These are phyloP conservation scores for Arge pagana DNA, from an alignment of 2,888 invertebrate genomes.

Conservation along the genomic window DNA sequence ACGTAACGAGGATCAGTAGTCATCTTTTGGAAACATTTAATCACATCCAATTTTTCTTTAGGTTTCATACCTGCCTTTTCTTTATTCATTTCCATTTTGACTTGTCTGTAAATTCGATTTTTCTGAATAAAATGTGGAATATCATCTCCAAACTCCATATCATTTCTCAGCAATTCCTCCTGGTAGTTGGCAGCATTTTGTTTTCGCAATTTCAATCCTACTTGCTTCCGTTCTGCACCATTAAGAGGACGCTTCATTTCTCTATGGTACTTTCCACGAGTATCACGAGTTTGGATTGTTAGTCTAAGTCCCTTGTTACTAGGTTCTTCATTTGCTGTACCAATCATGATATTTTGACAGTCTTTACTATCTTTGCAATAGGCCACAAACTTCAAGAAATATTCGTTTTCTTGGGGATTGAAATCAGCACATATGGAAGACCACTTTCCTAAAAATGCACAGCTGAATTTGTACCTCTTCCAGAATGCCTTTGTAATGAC, in stretches of 20 bases:
- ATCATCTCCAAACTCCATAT: slow-evolving; percentile 24
- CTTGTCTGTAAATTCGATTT: slow-evolving; percentile 22
- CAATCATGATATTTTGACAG: slow-evolving; percentile 23
- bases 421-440: slow-evolving; percentile 10
- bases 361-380: slow-evolving; percentile 16
- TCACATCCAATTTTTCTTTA: slow-evolving; percentile 18
- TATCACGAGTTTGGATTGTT: slow-evolving; percentile 19
- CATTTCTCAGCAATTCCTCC: slow-evolving; percentile 14
- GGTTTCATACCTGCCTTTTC: slow-evolving; percentile 14
- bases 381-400: slow-evolving; percentile 22
- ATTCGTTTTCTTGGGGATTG: neutral
- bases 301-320: slow-evolving; percentile 17
- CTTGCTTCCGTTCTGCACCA: slow-evolving; percentile 21
- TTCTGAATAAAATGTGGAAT: slow-evolving; percentile 19
- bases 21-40: slow-evolving; percentile 20
- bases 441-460: slow-evolving; percentile 26
- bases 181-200: slow-evolving; percentile 17
- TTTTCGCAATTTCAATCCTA: slow-evolving; percentile 15
- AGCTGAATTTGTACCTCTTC: slow-evolving; percentile 24
- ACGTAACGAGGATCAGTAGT: slow-evolving; percentile 16
- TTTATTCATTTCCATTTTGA: slow-evolving; percentile 21
- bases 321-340: slow-evolving; percentile 14
- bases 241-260: slow-evolving; percentile 24
- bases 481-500: slow-evolving; percentile 25
- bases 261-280: slow-evolving; percentile 20